phyloP scores from a whole-genome alignment of 2,113 vertebrate species.

The Dicerorhinus sumatrensis region DNA sequence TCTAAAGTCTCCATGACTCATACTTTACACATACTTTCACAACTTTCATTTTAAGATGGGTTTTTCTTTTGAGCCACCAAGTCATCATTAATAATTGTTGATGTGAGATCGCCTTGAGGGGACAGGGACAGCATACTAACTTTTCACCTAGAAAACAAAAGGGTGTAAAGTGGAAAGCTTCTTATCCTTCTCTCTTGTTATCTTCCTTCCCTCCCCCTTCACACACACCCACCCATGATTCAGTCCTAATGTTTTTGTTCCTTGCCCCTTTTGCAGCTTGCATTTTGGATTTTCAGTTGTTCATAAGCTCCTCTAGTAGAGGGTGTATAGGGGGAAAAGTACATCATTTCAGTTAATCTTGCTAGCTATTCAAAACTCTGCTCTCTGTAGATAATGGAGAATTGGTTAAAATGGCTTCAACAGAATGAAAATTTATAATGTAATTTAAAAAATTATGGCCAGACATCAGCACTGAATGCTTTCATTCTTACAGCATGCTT shows the following conservation, averaged over 20 bases:
- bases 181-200: neutral
- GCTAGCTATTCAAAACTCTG: slow-evolving; percentile 47
- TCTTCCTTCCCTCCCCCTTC: neutral
- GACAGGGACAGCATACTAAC: neutral
- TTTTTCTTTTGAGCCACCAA: slow-evolving; percentile 52
- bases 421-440: slow-evolving; percentile 74
- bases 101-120: neutral
- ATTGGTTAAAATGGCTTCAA: slow-evolving; percentile 70
- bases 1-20: slow-evolving; percentile 36
- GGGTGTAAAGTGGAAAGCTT: slow-evolving; percentile 16
- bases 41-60: slow-evolving; percentile 53
- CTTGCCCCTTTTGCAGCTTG: slow-evolving; percentile 37
- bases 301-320: slow-evolving; percentile 55
- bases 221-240: neutral
- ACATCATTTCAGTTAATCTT: slow-evolving; percentile 72
- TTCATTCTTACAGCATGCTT: slow-evolving; percentile 55
- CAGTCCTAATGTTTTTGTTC: slow-evolving; percentile 29
- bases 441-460: slow-evolving; percentile 73
- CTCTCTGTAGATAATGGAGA: slow-evolving; percentile 59
- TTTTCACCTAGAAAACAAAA: slow-evolving; percentile 60
- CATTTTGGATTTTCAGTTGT: slow-evolving; percentile 52
- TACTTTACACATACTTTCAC: slow-evolving; percentile 29
- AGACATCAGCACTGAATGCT: slow-evolving; percentile 62
- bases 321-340: neutral
- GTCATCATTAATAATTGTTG: slow-evolving; percentile 33